Evolutionary conservation across 1,140 invertebrate genomes (phyloP), one percentile per base, ranked within the genome.

Genomic region (Trichoplusia ni): DNA sequence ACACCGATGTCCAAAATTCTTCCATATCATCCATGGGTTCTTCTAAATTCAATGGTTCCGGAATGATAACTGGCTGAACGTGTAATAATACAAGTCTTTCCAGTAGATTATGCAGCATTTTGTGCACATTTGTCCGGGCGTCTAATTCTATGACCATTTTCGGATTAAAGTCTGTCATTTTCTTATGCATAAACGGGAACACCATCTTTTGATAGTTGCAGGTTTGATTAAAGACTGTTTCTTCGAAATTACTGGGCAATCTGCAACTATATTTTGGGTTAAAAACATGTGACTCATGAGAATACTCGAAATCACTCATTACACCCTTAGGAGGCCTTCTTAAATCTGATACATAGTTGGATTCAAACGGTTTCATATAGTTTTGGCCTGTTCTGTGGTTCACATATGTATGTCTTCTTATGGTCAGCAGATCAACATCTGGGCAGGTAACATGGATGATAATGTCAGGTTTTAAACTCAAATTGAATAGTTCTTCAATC

Each of bases 61-160:
- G 86, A 56, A 87, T 72, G 37, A 84, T 18, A 38, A 89, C 66
- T 14, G 92, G 90, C 33, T 92, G 75, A 11, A 93, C 70, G 8
- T 86, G 81, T 38, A 88, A 77, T 25, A 82, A 76, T n/a, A 92
- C 29, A 3, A 94, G 72, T 66, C 82, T 90, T 25, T 91, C 73
- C 49, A 82, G 78, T 5, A 93, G 51, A 4, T 87, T 73, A 53
- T 91, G 63, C 54, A 93, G 85, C 86, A 92, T 92, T 54, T 85
- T 71, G 19, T 65, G 6, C 77, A 64, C 5, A 85, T 68, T 2
- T n/a, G 73, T 79, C 35, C 92, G 81, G 1, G 91, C 93, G 76
- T 94, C 93, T 56, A 94, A 64, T 77, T 90, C 91, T 14, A 94
- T 82, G 29, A 93, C 87, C 70, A 82, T 80, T 58, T 92, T 87